Percentiles rank a stretch among this genome's conserved stretches.
phyloP scores from a whole-genome alignment of 92 coral and sea anemone genomes.

The Micromussa lordhowensis region DNA sequence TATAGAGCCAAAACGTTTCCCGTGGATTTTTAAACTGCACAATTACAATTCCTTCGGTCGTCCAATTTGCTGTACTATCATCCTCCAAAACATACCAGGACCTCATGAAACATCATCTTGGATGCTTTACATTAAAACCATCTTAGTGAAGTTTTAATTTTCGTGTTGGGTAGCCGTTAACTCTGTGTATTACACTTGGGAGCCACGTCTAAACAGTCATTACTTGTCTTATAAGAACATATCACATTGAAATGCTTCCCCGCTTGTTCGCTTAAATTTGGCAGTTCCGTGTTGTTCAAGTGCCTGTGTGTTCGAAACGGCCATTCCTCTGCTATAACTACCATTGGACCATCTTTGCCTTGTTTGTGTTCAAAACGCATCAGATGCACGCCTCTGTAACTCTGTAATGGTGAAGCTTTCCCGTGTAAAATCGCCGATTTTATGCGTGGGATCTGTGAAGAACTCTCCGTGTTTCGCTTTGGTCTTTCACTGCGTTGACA shows the following conservation, averaged over 20 bases:
- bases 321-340: conserved; percentile 70
- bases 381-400: conserved; percentile 40
- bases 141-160: neutral
- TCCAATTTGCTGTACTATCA: neutral
- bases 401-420: conserved; percentile 48
- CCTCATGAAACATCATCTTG: neutral
- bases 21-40: neutral
- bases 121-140: neutral
- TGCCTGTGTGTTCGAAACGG: conserved; percentile 10
- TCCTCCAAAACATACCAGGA: too few species aligned
- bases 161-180: neutral
- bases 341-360: conserved; percentile 42
- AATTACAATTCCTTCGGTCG: neutral
- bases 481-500: neutral
- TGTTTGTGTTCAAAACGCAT: conserved; percentile 60
- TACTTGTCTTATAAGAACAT: conserved; percentile 37
- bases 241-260: conserved; percentile 37
- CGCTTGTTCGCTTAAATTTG: conserved; percentile 34
- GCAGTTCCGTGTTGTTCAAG: neutral
- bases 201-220: neutral
- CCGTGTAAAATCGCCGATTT: conserved; percentile 64
- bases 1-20: too few species aligned
- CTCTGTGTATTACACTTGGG: neutral
- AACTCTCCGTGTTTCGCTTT: neutral
- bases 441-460: conserved; percentile 32